Evolutionary conservation across 2,113 vertebrate species (phyloP).

Genomic region (Nothoprocta pentlandii): DNA sequence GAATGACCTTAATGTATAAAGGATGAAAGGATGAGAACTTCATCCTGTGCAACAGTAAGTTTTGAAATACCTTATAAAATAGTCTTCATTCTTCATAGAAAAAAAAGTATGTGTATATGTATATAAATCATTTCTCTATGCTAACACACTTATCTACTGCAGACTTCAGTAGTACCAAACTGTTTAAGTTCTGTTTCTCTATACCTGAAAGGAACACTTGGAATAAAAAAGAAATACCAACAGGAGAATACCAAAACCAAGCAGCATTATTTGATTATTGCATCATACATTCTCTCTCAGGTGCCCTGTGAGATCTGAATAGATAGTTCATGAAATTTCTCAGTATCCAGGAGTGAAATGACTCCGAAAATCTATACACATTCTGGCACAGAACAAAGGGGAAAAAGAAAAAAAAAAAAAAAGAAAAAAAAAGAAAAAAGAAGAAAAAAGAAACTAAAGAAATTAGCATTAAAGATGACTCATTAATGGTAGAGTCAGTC

Average conservation of each 20-base stretch:
- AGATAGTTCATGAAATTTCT: background rate
- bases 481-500: background rate
- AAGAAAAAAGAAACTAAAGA: no score
- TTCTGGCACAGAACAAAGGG: background rate
- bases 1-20: background rate
- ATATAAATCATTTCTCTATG: background rate
- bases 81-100: background rate
- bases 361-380: background rate
- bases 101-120: background rate
- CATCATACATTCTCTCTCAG: background rate
- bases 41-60: background rate
- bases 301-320: background rate
- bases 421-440: background rate
- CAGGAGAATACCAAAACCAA: background rate
- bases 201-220: background rate
- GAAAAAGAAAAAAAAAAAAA: background rate
- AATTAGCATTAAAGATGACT: background rate
- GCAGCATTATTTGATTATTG: background rate
- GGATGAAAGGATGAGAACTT: background rate
- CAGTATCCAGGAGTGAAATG: background rate
- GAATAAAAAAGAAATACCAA: background rate
- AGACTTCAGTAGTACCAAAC: background rate
- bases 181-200: background rate
- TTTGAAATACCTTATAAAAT: slow-evolving; percentile 20
- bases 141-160: background rate